Evolutionary conservation across 2,113 vertebrate genomes (phyloP).

Genomic region (Esox niger): DNA sequence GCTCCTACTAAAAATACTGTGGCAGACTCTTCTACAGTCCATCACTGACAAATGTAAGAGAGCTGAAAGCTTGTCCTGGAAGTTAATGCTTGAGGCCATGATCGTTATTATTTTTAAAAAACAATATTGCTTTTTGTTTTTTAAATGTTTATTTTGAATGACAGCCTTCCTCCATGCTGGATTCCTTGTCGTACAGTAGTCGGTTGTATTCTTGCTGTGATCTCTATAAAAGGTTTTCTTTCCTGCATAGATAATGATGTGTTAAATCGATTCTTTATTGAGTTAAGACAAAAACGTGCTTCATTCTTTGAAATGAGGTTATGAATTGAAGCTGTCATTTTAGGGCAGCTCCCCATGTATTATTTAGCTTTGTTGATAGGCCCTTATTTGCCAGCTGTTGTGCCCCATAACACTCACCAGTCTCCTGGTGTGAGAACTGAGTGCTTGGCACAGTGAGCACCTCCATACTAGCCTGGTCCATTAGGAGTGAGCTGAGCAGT

Average conservation of each 20-base stretch:
- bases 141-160: too few species aligned
- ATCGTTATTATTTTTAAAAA: too few species aligned
- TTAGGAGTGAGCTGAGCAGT: constrained; percentile 40
- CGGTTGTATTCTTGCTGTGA: background rate
- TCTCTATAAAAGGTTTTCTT: background rate
- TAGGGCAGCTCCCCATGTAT: constrained; percentile 71
- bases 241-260: constrained; percentile 33
- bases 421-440: constrained; percentile 48
- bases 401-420: constrained; percentile 63
- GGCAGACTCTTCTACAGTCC: too few species aligned
- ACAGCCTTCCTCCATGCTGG: too few species aligned
- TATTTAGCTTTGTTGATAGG: constrained; percentile 71
- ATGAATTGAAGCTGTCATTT: constrained; percentile 71
- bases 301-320: constrained; percentile 59
- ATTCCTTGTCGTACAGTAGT: too few species aligned
- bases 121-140: background rate
- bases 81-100: too few species aligned
- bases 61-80: too few species aligned
- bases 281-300: constrained; percentile 59
- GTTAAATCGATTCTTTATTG: constrained; percentile 65
- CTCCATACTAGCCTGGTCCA: constrained; percentile 33
- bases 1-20: too few species aligned
- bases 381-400: constrained; percentile 76
- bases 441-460: constrained; percentile 65
- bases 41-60: too few species aligned